Conservation (phyloP, 2,113 vertebrate species). For the Callionymus lyra region DNA sequence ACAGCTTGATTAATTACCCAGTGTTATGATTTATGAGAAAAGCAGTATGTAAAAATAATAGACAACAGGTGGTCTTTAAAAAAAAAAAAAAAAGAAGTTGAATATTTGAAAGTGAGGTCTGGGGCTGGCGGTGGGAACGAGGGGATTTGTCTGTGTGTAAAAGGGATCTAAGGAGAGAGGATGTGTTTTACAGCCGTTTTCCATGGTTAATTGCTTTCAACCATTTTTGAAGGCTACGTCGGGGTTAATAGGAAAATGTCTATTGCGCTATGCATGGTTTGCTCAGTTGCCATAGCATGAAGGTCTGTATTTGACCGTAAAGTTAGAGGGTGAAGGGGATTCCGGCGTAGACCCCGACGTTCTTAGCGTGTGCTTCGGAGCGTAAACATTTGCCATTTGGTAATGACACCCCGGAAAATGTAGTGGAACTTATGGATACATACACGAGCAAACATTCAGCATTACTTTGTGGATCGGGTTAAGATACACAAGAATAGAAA, state of each 20-base stretch:
- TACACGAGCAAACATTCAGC: constrained; percentile 29
- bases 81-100: constrained; percentile 78
- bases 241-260: constrained; percentile 73
- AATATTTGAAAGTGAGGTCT: constrained; percentile 55
- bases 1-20: constrained; percentile 99
- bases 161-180: constrained; percentile 19
- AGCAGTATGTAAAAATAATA: constrained; percentile 99
- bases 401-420: constrained; percentile 63
- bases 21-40: constrained; percentile 99
- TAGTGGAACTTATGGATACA: constrained; percentile 32
- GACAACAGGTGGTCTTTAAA: constrained; percentile 96
- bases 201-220: constrained; percentile 71
- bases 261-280: constrained; percentile 44
- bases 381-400: constrained; percentile 57
- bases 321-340: constrained; percentile 53
- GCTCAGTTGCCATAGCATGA: constrained; percentile 36
- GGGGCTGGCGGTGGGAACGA: constrained; percentile 17
- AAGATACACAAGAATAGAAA: no score
- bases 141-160: constrained; percentile 22
- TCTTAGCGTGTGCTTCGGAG: constrained; percentile 58
- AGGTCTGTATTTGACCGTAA: constrained; percentile 34
- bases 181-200: constrained; percentile 76
- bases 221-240: constrained; percentile 46
- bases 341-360: constrained; percentile 52
- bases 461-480: constrained; percentile 10